Evolutionary conservation across 2,113 vertebrate genomes (phyloP).

Genomic region (Myodes glareolus): DNA sequence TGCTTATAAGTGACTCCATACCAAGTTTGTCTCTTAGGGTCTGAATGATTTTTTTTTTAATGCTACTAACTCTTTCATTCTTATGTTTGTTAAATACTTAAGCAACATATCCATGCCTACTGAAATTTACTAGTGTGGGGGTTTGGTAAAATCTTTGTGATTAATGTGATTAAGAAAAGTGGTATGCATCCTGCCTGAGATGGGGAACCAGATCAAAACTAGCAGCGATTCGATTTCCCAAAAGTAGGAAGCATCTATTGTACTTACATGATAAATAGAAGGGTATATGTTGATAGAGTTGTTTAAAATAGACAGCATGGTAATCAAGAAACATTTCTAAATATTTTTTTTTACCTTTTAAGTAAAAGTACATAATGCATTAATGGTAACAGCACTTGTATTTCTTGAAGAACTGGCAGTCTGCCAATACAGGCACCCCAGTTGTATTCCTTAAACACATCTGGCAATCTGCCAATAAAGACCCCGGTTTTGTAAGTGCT

Average conservation of each 20-base stretch:
- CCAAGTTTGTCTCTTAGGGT: neutral
- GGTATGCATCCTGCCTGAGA: neutral
- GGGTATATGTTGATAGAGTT: neutral
- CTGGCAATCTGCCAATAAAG: conserved; percentile 87
- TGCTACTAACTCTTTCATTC: conserved; percentile 71
- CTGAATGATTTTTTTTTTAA: conserved; percentile 34
- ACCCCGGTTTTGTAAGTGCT: conserved; percentile 78
- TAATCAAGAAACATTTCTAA: neutral
- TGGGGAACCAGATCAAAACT: neutral
- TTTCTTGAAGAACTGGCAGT: conserved; percentile 82
- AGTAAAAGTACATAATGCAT: neutral
- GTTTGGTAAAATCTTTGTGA: neutral
- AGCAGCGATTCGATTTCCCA: neutral
- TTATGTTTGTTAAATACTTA: neutral
- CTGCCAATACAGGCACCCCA: conserved; percentile 85
- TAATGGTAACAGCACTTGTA: conserved; percentile 62
- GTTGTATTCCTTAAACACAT: conserved; percentile 71
- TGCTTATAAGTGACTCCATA: neutral
- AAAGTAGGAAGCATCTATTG: neutral
- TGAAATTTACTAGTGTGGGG: neutral
- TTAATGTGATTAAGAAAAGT: neutral
- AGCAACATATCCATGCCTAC: neutral
- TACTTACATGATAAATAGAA: neutral
- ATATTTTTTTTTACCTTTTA: neutral
- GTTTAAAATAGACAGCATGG: neutral